Evolutionary conservation across 2,888 invertebrate species (phyloP).

Genomic region (Erynnis tages): DNA sequence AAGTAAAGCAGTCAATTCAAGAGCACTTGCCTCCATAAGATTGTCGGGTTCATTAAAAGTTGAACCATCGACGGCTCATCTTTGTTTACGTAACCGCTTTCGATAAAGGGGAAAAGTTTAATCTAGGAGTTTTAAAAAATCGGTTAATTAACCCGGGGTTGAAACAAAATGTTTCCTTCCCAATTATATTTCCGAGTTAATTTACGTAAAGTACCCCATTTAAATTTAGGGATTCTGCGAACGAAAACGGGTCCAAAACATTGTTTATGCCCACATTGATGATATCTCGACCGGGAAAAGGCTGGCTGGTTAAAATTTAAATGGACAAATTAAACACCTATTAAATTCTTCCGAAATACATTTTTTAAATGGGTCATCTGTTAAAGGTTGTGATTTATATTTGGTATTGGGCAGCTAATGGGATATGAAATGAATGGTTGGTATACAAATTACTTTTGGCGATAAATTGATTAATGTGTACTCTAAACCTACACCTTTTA

Average conservation of each 20-base stretch:
- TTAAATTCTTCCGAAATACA: neutral
- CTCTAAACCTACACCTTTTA: too few relatives aligned
- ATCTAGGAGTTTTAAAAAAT: constrained; percentile 37
- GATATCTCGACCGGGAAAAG: constrained; percentile 4
- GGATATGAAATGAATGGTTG: too few relatives aligned
- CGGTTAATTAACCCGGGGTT: constrained; percentile 51
- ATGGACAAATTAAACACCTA: constrained; percentile 7
- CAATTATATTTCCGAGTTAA: constrained; percentile 53
- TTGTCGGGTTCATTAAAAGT: constrained; percentile 38
- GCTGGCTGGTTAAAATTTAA: neutral
- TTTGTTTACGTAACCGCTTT: constrained; percentile 35
- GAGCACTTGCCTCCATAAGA: constrained; percentile 20
- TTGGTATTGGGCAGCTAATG: too few relatives aligned
- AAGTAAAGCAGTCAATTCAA: constrained; percentile 2
- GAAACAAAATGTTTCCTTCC: constrained; percentile 47
- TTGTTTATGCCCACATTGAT: constrained; percentile 31
- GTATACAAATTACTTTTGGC: too few relatives aligned
- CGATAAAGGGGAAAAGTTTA: constrained; percentile 44
- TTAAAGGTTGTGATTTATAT: neutral
- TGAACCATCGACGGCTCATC: constrained; percentile 43
- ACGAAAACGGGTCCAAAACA: constrained; percentile 39
- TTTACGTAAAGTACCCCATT: constrained; percentile 46
- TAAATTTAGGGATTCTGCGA: constrained; percentile 37
- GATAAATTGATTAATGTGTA: too few relatives aligned
- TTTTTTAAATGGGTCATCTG: neutral